These are phyloP conservation scores for Etheostoma cragini DNA, from an alignment of 2,113 vertebrate genomes.

Conservation along the genomic window DNA sequence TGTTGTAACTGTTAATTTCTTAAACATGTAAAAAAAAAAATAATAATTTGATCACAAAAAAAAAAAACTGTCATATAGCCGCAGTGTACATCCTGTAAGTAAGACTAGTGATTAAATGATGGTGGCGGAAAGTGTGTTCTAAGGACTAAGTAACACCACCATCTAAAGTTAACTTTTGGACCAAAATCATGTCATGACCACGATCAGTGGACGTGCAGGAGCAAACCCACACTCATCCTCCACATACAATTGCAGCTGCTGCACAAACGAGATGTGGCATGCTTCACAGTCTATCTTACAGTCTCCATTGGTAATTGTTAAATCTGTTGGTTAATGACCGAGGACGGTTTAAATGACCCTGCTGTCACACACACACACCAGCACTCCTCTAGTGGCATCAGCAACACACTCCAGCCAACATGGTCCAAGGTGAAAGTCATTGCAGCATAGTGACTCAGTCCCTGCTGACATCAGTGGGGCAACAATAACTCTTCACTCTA, in stretches of 20 bases:
- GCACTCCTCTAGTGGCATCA: constrained; percentile 19
- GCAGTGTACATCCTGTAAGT: too few relatives aligned
- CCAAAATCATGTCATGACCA: neutral
- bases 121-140: neutral
- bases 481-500: constrained; percentile 42
- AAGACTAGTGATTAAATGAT: neutral
- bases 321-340: constrained; percentile 43
- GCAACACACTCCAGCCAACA: constrained; percentile 23
- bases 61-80: too few relatives aligned
- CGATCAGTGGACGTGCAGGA: too few relatives aligned
- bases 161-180: neutral
- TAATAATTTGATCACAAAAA: too few relatives aligned
- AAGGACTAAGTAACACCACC: neutral
- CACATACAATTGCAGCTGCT: neutral
- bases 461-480: constrained; percentile 50
- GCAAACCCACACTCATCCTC: neutral
- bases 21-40: too few relatives aligned
- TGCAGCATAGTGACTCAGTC: constrained; percentile 53
- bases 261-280: neutral
- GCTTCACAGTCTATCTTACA: neutral
- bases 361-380: constrained; percentile 29
- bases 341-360: constrained; percentile 35
- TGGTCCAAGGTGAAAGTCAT: constrained; percentile 68
- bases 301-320: constrained; percentile 31
- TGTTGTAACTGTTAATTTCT: too few relatives aligned